Base-by-base conservation (phyloP, 1,140 invertebrate species). In the Bemisia tabaci region DNA sequence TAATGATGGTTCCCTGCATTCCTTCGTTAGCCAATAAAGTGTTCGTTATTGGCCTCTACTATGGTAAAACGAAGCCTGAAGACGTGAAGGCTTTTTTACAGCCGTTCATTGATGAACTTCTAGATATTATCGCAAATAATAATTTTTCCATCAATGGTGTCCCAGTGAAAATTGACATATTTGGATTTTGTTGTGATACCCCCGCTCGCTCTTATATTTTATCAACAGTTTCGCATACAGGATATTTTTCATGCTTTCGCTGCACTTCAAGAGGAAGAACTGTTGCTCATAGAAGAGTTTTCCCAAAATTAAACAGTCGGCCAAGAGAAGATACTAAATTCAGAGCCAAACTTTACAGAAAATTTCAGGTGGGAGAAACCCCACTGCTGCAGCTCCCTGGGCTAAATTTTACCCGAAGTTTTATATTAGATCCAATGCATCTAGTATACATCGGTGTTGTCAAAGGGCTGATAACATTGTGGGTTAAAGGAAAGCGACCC, bases 381-480 rank as follows among this genome's bases (percentile, higher is more conserved):
- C 70, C 72, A 17, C 71, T 78, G 5, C 33, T 64, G 62, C 60
- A 65, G 62, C 64, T 73, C 25, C 65, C 70, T 22, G 61, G 65
- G 33, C 39, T 78, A 22, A 72, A 74, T 66, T 71, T 79, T 68
- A 72, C 78, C 12, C 70, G 69, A 22, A 61, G 69, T 64, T 72
- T 77, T 68, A 71, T 71, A 21, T 66, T 76, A 12, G 78, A 79
- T 70, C 76, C 75, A 68, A 77, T 79, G 77, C 77, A 79, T 71
- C 63, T 74, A 1, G 70, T 77, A 17, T 78, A 74, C 69, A 60
- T 79, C 23, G 77, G 77, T 12, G 77, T 78, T 9, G 72, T 73
- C 59, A 74, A 71, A 72, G 74, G 74, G 69, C 60, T 78, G 24
- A 63, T 78, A 11, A 61, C 62, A 59, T 65, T 68, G 48, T 75